Base-by-base conservation (phyloP, 1,140 invertebrate genomes). In the Lineus longissimus region DNA sequence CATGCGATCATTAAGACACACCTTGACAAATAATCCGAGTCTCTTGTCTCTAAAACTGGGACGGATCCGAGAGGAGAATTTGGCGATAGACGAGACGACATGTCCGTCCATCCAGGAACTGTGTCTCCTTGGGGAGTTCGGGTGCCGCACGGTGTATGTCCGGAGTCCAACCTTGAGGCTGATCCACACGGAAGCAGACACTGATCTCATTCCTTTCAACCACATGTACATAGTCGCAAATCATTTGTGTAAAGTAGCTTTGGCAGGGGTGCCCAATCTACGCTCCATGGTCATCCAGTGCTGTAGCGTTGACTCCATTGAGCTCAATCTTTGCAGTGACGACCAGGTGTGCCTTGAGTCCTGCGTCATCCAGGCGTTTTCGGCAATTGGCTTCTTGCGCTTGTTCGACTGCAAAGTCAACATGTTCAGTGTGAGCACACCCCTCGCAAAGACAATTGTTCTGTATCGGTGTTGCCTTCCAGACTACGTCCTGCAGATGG, bases 201-300 rank as follows among this genome's bases (percentile, higher is more conserved):
- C 69, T 55, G 76, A 76, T 64, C 66, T 77, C 30, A 68, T 73
- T 23, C 73, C 74, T 1, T 55, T 77, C 19, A 75, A 73, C 61
- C 76, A 77, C 60, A 68, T 77, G 65, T 77, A 77, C 66, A 68
- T 77, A 25, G 73, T 69, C 9, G 76, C 76, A 43, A 76, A 77
- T 57, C 76, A 77, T 68, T 54, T 77, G 19, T 76, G 74, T 62
- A 76, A 76, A 59, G 65, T 77, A n/a, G 70, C 73, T 11, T 58
- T 77, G 36, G 65, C 73, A 0, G 74, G 74, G 4, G 69, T 75
- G 63, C 76, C 76, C 11, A 70, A 73, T 0, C 67, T 77, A 2
- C 73, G 70, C 47, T 75, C 74, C 7, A 65, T 77, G 61, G 74
- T 71, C 0, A 72, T 77, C 23, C 71, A 77, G 62, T 77, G 76